Conservation (phyloP, 2,888 invertebrate genomes). For the Amphipyra tragopoginis region DNA sequence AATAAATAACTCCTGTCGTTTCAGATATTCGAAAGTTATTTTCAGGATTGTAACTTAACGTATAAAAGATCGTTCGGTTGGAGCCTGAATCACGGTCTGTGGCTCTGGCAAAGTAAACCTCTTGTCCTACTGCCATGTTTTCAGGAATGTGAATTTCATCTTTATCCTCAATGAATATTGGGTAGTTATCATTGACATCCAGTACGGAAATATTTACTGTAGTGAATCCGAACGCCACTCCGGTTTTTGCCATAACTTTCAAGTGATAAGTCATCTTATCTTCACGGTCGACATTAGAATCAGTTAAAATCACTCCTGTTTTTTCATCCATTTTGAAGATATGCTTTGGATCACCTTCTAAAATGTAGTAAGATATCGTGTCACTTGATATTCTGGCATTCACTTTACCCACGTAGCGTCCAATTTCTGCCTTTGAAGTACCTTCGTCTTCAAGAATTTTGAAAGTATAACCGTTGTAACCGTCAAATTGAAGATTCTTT, state of each 20-base stretch:
- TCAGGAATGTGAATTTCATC: slow-evolving; percentile 95
- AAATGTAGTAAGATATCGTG: slow-evolving; percentile 93
- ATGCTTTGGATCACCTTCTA: slow-evolving; percentile 94
- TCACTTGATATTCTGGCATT: slow-evolving; percentile 91
- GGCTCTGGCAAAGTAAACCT: slow-evolving; percentile 96
- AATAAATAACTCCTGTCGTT: slow-evolving; percentile 96
- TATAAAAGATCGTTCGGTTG: slow-evolving; percentile 96
- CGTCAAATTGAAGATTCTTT: slow-evolving; percentile 93
- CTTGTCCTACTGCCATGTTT: slow-evolving; percentile 98
- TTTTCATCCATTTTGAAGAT: slow-evolving; percentile 95
- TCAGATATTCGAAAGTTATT: slow-evolving; percentile 95
- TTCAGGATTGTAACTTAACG: slow-evolving; percentile 94
- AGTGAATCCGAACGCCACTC: slow-evolving; percentile 94
- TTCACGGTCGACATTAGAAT: slow-evolving; percentile 96
- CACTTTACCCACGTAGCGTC: slow-evolving; percentile 94
- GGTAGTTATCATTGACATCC: slow-evolving; percentile 98
- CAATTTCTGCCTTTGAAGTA: slow-evolving; percentile 89
- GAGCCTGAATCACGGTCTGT: slow-evolving; percentile 96
- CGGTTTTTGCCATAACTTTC: slow-evolving; percentile 94
- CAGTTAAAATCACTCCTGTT: slow-evolving; percentile 94
- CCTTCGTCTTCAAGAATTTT: slow-evolving; percentile 95
- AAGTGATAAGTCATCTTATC: slow-evolving; percentile 93
- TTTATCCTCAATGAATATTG: slow-evolving; percentile 94
- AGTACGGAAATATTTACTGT: slow-evolving; percentile 94
- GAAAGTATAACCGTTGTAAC: slow-evolving; percentile 94